phyloP scores from a whole-genome alignment of 2,797 vertebrate species.

The Discoglossus pictus region DNA sequence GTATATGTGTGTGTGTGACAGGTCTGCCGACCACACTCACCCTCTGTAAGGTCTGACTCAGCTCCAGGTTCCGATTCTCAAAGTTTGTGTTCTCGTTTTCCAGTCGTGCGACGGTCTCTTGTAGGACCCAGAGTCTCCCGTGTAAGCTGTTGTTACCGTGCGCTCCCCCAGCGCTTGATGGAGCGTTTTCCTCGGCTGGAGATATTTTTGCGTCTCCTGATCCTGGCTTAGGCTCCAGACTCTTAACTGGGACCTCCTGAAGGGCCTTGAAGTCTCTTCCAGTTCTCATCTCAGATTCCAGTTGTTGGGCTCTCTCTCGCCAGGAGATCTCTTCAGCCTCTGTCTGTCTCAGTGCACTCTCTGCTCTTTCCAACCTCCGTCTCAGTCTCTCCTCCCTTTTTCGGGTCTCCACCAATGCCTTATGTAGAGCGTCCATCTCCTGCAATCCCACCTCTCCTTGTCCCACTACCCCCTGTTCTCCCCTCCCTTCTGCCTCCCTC shows the following conservation, averaged over 20 bases:
- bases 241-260: too few relatives aligned
- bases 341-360: constrained; percentile 68
- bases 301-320: constrained; percentile 64
- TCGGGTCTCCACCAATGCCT: constrained; percentile 49
- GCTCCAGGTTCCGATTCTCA: constrained; percentile 56
- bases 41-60: constrained; percentile 57
- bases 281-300: not conserved
- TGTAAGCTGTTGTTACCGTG: constrained; percentile 37
- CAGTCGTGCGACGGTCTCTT: constrained; percentile 57
- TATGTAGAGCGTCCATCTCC: constrained; percentile 49
- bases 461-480: constrained; percentile 25
- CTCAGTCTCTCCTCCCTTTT: constrained; percentile 26
- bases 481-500: not conserved
- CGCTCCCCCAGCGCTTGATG: too few relatives aligned
- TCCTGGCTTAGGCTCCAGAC: too few relatives aligned
- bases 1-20: too few relatives aligned
- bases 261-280: too few relatives aligned
- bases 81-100: constrained; percentile 61
- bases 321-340: constrained; percentile 75
- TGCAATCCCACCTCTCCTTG: constrained; percentile 53
- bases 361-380: constrained; percentile 53
- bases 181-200: too few relatives aligned
- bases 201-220: too few relatives aligned
- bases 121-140: constrained; percentile 60
- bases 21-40: too few relatives aligned